Conservation (phyloP, 2,113 vertebrate species). For the Lates calcarifer region DNA sequence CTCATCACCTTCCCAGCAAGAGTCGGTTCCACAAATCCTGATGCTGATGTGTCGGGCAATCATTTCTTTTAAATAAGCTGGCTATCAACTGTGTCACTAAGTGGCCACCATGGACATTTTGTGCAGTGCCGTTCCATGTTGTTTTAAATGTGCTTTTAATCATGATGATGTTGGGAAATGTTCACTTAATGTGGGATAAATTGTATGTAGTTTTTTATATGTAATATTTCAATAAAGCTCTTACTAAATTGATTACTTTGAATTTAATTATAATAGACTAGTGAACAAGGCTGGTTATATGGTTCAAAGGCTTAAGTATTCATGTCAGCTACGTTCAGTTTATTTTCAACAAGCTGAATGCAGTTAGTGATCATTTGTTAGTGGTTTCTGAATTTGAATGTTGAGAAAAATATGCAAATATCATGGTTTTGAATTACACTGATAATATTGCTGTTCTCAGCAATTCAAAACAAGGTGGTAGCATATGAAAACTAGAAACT, state of each 20-base stretch:
- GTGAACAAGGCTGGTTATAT: too few species aligned
- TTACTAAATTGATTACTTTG: slow-evolving; percentile 75
- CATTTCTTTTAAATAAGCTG: slow-evolving; percentile 65
- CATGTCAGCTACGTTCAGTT: background rate
- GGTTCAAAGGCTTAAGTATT: background rate
- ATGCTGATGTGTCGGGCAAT: slow-evolving; percentile 16
- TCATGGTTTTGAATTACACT: too few species aligned
- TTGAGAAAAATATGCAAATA: too few species aligned
- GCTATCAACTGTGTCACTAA: slow-evolving; percentile 57
- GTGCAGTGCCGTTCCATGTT: slow-evolving; percentile 84
- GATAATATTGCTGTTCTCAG: too few species aligned
- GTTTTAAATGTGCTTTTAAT: slow-evolving; percentile 88
- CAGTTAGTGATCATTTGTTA: too few species aligned
- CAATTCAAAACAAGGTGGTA: too few species aligned
- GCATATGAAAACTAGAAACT: too few species aligned
- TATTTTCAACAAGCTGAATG: too few species aligned
- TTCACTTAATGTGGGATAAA: slow-evolving; percentile 86
- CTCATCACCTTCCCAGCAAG: slow-evolving; percentile 15
- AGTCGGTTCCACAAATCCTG: slow-evolving; percentile 48
- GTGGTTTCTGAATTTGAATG: too few species aligned
- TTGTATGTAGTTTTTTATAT: slow-evolving; percentile 98
- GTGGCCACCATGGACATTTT: slow-evolving; percentile 74
- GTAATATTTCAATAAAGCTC: slow-evolving; percentile 99
- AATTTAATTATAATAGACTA: background rate
- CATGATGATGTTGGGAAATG: slow-evolving; percentile 83